A percentile compares a stretch with the other conserved stretches of the same genome.
Conservation (phyloP, 2,113 vertebrate species). For the Varanus komodoensis region DNA sequence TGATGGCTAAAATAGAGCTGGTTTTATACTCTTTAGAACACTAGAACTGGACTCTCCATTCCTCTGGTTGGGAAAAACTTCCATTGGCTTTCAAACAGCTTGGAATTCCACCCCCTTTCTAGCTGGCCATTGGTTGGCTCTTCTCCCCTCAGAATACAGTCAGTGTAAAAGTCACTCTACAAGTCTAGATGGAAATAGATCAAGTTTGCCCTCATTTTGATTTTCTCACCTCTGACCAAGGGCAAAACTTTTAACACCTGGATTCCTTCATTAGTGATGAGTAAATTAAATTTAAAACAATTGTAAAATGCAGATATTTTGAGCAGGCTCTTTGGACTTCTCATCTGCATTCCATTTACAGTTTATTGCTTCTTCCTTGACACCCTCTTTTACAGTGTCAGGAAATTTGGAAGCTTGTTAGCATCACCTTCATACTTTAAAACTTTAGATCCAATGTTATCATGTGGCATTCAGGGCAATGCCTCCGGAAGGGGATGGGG, state of each 20-base stretch:
- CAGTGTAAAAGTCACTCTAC: constrained; percentile 20
- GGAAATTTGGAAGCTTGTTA: not conserved
- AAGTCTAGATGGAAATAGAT: constrained; percentile 15
- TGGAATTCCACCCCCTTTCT: not conserved
- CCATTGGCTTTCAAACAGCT: not conserved
- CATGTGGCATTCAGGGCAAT: not conserved
- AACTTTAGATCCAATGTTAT: not conserved
- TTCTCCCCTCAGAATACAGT: constrained; percentile 22
- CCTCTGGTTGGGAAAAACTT: not conserved
- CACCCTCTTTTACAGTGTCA: not conserved
- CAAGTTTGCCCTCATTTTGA: not conserved
- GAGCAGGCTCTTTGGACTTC: constrained; percentile 7
- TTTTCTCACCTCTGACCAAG: constrained; percentile 50
- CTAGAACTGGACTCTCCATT: not conserved
- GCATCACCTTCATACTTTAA: not conserved
- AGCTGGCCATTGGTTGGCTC: constrained; percentile 25
- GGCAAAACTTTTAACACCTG: constrained; percentile 48
- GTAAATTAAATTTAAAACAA: constrained; percentile 28
- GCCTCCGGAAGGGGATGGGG: not conserved
- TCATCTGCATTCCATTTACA: constrained; percentile 37
- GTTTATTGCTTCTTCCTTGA: not conserved
- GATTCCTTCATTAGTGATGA: constrained; percentile 2
- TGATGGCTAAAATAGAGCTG: fast-evolving
- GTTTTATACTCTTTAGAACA: not conserved
- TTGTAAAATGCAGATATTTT: not conserved